A percentile compares a stretch with the other conserved stretches of the same genome.
phyloP scores from a whole-genome alignment of 2,888 invertebrate genomes.

The Liopterus haemorrhoidalis region DNA sequence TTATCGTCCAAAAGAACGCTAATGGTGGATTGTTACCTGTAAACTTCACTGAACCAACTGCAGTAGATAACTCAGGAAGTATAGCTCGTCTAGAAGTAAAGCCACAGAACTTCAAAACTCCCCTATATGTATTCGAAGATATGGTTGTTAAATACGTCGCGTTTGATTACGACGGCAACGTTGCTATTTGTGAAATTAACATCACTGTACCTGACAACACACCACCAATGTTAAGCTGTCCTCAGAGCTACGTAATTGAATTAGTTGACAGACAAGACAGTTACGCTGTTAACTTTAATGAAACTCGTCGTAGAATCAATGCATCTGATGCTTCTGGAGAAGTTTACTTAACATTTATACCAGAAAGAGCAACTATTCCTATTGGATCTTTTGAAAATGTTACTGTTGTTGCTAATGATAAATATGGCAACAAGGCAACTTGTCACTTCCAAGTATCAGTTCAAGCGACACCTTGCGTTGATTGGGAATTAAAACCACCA shows the following conservation, averaged over 20 bases:
- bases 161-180: constrained; percentile 95
- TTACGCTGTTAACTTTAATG: constrained; percentile 86
- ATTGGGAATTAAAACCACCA: constrained; percentile 88
- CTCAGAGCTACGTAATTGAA: constrained; percentile 90
- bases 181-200: constrained; percentile 93
- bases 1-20: constrained; percentile 79
- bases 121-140: constrained; percentile 81
- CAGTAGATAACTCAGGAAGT: constrained; percentile 92
- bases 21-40: constrained; percentile 86
- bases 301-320: constrained; percentile 76
- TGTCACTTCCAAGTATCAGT: constrained; percentile 93
- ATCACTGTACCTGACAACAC: constrained; percentile 85
- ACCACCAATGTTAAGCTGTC: constrained; percentile 83
- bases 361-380: constrained; percentile 76
- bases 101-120: constrained; percentile 85
- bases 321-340: constrained; percentile 84
- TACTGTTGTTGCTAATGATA: constrained; percentile 82
- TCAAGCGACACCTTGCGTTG: constrained; percentile 88
- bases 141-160: constrained; percentile 93
- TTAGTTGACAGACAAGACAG: constrained; percentile 83
- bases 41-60: constrained; percentile 89
- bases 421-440: constrained; percentile 78
- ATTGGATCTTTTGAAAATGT: constrained; percentile 88
- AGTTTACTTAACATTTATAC: constrained; percentile 73
- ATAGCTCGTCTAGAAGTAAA: constrained; percentile 89